Evolutionary conservation across 1,140 invertebrate genomes (phyloP).

Genomic region (Ostrea denselamellosa): DNA sequence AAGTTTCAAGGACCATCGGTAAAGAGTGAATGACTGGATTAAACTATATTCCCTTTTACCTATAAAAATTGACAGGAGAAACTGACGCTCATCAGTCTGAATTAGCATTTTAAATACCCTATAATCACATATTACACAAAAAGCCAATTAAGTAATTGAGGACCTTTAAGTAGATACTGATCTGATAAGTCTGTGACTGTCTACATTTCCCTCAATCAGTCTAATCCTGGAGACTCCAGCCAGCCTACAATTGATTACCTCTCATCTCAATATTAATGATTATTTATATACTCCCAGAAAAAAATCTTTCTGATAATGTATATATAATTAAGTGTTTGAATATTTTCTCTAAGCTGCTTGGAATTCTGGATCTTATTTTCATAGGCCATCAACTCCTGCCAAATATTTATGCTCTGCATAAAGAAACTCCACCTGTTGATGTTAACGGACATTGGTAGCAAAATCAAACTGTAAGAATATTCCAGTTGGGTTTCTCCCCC

Average conservation of each 20-base stretch:
- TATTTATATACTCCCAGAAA: slow-evolving; percentile 15
- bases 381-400: not conserved
- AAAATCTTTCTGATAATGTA: slow-evolving; percentile 31
- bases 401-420: not conserved
- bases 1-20: too few relatives aligned
- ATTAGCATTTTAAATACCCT: not conserved
- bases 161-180: not conserved
- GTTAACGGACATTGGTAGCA: not conserved
- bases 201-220: not conserved
- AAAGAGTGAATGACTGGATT: too few relatives aligned
- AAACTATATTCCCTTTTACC: too few relatives aligned
- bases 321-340: slow-evolving; percentile 21
- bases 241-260: not conserved
- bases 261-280: slow-evolving; percentile 27
- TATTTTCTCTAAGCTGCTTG: slow-evolving; percentile 34
- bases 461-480: too few relatives aligned
- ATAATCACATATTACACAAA: not conserved
- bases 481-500: too few relatives aligned
- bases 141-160: slow-evolving; percentile 8
- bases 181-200: not conserved
- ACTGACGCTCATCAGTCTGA: not conserved
- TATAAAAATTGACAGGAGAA: not conserved
- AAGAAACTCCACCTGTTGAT: not conserved
- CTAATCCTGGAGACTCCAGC: not conserved
- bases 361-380: slow-evolving; percentile 18